Evolutionary conservation across 2,888 invertebrate species (phyloP).

Genomic region (Latrodectus hesperus): DNA sequence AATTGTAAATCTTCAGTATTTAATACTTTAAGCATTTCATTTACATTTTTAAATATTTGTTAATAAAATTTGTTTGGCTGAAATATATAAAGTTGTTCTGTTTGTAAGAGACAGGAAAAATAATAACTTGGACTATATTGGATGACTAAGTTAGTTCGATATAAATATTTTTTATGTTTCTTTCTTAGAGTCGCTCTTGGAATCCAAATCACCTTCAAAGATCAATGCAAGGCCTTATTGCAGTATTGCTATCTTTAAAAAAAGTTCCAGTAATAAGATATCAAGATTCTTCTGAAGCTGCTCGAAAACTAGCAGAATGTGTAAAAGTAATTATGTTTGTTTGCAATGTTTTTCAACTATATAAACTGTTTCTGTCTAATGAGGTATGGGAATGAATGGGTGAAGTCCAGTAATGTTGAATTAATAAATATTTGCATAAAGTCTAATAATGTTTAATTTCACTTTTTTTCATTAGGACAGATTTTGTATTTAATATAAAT

Average conservation of each 20-base stretch:
- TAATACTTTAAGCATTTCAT: too few species aligned
- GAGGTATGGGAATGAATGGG: neutral
- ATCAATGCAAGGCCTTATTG: conserved; percentile 88
- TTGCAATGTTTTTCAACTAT: neutral
- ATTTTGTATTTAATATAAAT: too few species aligned
- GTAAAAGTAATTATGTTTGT: conserved; percentile 78
- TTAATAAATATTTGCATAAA: neutral
- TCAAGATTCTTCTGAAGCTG: conserved; percentile 88
- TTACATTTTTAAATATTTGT: too few species aligned
- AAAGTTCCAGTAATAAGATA: conserved; percentile 92
- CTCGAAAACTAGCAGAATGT: conserved; percentile 88
- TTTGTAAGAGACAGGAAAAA: too few species aligned
- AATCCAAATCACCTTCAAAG: conserved; percentile 85
- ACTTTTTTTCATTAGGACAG: too few species aligned
- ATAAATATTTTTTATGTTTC: neutral
- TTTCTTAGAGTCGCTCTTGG: conserved; percentile 82
- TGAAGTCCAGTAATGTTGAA: neutral
- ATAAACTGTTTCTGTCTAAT: neutral
- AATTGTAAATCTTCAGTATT: too few species aligned
- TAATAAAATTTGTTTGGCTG: too few species aligned
- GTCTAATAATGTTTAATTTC: too few species aligned
- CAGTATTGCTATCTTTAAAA: conserved; percentile 91
- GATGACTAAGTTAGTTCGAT: too few species aligned
- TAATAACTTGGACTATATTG: too few species aligned
- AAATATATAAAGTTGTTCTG: too few species aligned